Percentiles rank a stretch among this genome's conserved stretches.
Conservation (phyloP, 92 coral and sea anemone genomes). For the Scolanthus callimorphus region DNA sequence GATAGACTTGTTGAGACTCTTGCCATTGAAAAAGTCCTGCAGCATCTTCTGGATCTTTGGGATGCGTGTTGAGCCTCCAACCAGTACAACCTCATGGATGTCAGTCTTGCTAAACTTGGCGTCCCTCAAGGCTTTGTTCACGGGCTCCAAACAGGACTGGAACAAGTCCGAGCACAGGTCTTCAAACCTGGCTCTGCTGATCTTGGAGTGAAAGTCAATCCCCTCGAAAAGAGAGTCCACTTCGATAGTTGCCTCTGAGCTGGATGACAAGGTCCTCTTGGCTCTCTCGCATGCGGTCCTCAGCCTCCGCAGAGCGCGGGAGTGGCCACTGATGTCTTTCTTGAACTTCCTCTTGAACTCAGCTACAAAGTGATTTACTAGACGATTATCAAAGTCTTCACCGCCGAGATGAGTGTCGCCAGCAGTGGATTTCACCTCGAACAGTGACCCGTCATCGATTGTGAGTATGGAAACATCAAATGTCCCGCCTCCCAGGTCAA, state of each 20-base stretch:
- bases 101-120: conserved; percentile 31
- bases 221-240: conserved; percentile 94
- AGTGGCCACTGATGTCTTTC: conserved; percentile 69
- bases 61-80: conserved; percentile 96
- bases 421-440: conserved; percentile 94
- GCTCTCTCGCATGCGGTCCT: conserved; percentile 98
- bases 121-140: conserved; percentile 73
- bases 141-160: conserved; percentile 55
- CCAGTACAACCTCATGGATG: conserved; percentile 83
- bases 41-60: conserved; percentile 84
- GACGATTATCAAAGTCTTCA: conserved; percentile 86
- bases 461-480: conserved; percentile 93
- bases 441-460: conserved; percentile 92
- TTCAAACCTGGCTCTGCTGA: conserved; percentile 87
- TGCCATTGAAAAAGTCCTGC: conserved; percentile 49
- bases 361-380: conserved; percentile 71
- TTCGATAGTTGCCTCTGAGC: conserved; percentile 80
- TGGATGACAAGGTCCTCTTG: conserved; percentile 93
- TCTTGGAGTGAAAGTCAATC: conserved; percentile 75
- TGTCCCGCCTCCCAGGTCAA: conserved; percentile 98
- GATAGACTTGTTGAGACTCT: conserved; percentile 85
- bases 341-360: conserved; percentile 79
- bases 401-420: conserved; percentile 98
- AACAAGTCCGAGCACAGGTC: conserved; percentile 54
- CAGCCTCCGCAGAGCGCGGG: conserved; percentile 86